A percentile compares a stretch with the other conserved stretches of the same genome.
Evolutionary conservation across 1,140 invertebrate species (phyloP).

Genomic region (Thrips palmi): DNA sequence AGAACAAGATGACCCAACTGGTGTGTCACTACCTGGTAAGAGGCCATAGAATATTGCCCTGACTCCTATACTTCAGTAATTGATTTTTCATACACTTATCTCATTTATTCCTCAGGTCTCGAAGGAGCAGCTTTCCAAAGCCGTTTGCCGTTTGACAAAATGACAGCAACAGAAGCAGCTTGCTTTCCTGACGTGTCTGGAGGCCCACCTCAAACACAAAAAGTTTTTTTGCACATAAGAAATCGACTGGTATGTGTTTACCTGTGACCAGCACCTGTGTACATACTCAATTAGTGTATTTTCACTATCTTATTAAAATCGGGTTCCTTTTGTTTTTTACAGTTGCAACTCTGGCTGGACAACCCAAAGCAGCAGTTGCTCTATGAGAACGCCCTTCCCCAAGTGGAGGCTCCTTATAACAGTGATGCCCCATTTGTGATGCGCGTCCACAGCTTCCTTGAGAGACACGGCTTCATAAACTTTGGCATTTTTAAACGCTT

Average conservation of each 20-base stretch:
- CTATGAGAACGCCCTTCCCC: slow-evolving; percentile 57
- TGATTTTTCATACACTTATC: not conserved
- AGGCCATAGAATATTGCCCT: slow-evolving; percentile 6
- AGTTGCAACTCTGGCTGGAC: slow-evolving; percentile 91
- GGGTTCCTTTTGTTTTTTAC: slow-evolving; percentile 15
- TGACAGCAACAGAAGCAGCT: slow-evolving; percentile 83
- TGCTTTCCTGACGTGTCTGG: slow-evolving; percentile 82
- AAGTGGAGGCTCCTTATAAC: slow-evolving; percentile 82
- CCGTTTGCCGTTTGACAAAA: slow-evolving; percentile 82
- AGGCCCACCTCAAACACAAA: slow-evolving; percentile 62
- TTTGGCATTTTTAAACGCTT: slow-evolving; percentile 89
- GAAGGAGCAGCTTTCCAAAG: slow-evolving; percentile 89
- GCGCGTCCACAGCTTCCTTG: slow-evolving; percentile 79
- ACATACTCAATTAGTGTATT: not conserved
- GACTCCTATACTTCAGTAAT: not conserved
- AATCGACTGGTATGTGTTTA: slow-evolving; percentile 53
- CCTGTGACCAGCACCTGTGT: not conserved
- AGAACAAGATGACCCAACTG: slow-evolving; percentile 30
- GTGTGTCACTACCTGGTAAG: slow-evolving; percentile 26
- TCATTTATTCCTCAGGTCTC: slow-evolving; percentile 30
- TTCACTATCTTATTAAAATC: not conserved
- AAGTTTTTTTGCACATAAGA: slow-evolving; percentile 81
- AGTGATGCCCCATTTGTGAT: slow-evolving; percentile 69
- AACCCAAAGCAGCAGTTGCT: slow-evolving; percentile 87
- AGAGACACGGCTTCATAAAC: slow-evolving; percentile 94